Evolutionary conservation across 1,140 invertebrate species (phyloP).

Genomic region (Coptotermes formosanus): DNA sequence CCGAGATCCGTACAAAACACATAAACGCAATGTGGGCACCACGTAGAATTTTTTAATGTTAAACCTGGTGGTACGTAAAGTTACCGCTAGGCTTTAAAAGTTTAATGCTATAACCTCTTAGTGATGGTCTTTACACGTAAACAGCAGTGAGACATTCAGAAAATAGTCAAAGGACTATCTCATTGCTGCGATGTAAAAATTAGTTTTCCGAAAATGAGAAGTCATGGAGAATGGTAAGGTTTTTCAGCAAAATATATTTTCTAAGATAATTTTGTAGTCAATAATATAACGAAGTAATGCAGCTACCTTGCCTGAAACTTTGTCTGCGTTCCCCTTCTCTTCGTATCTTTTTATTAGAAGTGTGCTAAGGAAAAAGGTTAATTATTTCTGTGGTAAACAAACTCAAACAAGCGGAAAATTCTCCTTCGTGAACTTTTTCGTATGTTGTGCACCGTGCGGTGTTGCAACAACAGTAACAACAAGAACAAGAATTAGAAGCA

Average conservation of each 20-base stretch:
- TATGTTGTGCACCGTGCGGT: background rate
- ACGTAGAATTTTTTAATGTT: too few species aligned
- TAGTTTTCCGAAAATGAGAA: too few species aligned
- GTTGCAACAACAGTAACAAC: background rate
- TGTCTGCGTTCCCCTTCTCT: background rate
- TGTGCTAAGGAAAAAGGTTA: background rate
- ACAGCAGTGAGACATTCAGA: too few species aligned
- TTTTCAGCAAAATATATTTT: background rate
- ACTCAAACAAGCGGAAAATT: constrained; percentile 11
- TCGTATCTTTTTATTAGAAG: background rate
- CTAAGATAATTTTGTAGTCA: background rate
- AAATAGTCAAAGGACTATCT: too few species aligned
- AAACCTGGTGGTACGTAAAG: too few species aligned
- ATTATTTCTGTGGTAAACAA: constrained; percentile 4
- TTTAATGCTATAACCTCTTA: too few species aligned
- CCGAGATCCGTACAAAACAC: too few species aligned
- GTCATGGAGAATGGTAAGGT: background rate
- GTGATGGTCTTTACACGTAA: too few species aligned
- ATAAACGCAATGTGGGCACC: too few species aligned
- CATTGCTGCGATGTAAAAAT: too few species aligned
- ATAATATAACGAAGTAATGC: background rate
- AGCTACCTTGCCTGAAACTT: background rate
- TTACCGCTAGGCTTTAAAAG: too few species aligned
- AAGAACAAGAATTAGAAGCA: too few species aligned
- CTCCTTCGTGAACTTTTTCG: background rate